Percentiles rank a stretch among this genome's conserved stretches.
phyloP scores from a whole-genome alignment of 2,113 vertebrate genomes.

The Ictidomys tridecemlineatus region DNA sequence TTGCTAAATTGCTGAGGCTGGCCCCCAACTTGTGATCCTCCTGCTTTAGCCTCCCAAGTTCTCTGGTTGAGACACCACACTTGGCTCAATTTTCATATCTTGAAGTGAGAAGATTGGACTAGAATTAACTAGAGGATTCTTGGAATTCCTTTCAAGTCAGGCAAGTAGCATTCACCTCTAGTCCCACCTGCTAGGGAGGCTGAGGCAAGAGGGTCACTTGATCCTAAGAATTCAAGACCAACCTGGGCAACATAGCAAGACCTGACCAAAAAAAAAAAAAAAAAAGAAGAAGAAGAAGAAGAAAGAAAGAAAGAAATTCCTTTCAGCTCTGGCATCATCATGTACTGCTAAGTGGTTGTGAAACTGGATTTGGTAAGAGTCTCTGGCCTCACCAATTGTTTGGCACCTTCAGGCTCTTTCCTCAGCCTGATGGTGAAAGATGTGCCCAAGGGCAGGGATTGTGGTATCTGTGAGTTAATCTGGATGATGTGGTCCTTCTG shows the following conservation, averaged over 20 bases:
- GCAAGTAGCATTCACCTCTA: background rate
- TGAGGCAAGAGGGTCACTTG: background rate
- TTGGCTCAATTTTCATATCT: background rate
- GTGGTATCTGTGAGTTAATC: background rate
- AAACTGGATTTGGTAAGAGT: background rate
- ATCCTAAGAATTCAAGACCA: background rate
- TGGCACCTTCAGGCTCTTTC: background rate
- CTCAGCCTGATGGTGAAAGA: background rate
- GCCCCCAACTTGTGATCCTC: too few relatives aligned
- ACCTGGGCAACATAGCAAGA: background rate
- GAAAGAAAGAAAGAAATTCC: background rate
- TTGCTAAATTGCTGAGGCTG: too few relatives aligned
- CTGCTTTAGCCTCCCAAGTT: too few relatives aligned
- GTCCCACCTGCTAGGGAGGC: background rate
- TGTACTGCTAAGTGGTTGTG: background rate
- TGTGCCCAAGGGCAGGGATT: background rate
- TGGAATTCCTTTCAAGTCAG: background rate
- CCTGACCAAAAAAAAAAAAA: background rate
- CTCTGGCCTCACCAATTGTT: background rate
- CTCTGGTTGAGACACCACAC: too few relatives aligned
- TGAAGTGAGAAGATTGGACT: background rate
- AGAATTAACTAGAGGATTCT: background rate
- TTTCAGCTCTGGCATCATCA: background rate
- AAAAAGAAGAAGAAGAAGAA: too few relatives aligned
- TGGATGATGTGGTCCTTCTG: background rate